phyloP scores from a whole-genome alignment of 1,140 invertebrate species.

The Eumeta japonica region DNA sequence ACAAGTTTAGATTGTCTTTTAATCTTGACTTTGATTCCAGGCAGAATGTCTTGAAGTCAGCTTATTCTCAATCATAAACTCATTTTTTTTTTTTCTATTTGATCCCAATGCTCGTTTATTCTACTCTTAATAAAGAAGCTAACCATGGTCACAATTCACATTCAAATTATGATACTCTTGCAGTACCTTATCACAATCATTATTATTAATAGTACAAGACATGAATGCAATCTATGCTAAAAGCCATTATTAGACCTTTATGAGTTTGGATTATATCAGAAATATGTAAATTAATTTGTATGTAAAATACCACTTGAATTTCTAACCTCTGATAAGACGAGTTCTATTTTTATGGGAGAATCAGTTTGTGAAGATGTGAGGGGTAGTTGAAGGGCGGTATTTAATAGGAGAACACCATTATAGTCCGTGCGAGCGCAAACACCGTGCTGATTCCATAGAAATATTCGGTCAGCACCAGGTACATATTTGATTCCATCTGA shows the following conservation, averaged over 20 bases:
- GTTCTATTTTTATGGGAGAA: conserved; percentile 78
- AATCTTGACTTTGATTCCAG: too few species aligned
- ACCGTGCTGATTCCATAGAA: conserved; percentile 77
- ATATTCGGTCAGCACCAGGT: conserved; percentile 74
- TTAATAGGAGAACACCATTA: conserved; percentile 83
- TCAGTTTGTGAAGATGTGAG: conserved; percentile 65
- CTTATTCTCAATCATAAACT: background rate
- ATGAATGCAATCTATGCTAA: too few species aligned
- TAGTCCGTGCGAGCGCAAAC: conserved; percentile 84
- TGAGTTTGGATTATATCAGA: background rate
- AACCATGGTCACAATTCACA: too few species aligned
- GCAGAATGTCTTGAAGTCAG: too few species aligned
- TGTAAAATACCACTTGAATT: background rate
- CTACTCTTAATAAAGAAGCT: too few species aligned
- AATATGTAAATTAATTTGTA: background rate
- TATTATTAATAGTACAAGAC: too few species aligned
- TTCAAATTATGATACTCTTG: too few species aligned
- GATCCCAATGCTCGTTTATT: too few species aligned
- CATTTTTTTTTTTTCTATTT: too few species aligned
- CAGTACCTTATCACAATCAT: too few species aligned
- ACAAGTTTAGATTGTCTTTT: too few species aligned
- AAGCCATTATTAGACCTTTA: too few species aligned
- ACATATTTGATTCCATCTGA: conserved; percentile 70
- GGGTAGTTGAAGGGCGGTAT: conserved; percentile 82
- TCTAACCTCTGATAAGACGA: conserved; percentile 78